These are phyloP conservation scores for Neuroscelio doddi DNA, from an alignment of 2,888 invertebrate species.

Conservation along the genomic window DNA sequence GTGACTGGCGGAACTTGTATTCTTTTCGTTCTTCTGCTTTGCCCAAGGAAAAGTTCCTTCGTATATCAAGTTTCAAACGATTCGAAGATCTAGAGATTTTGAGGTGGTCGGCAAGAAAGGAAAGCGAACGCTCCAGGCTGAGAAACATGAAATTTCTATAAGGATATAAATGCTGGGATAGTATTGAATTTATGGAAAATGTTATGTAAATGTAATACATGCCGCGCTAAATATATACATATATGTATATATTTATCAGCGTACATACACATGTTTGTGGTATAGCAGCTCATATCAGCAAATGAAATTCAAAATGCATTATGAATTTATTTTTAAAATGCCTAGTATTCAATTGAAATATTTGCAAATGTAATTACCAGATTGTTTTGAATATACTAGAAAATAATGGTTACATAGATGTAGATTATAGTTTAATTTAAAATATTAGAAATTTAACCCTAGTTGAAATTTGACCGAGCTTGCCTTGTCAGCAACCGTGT, in stretches of 20 bases:
- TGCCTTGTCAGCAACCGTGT: too few species aligned
- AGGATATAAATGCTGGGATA: conserved; percentile 9
- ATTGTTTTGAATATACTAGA: too few species aligned
- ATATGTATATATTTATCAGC: background rate
- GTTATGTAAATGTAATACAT: conserved; percentile 27
- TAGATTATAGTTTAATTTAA: background rate
- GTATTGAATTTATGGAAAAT: conserved; percentile 18
- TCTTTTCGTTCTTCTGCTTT: conserved; percentile 29
- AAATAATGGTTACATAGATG: background rate
- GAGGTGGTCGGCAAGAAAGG: conserved; percentile 10
- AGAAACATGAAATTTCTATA: conserved; percentile 15
- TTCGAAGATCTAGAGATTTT: conserved; percentile 18
- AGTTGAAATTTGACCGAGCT: too few species aligned
- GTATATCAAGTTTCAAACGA: conserved; percentile 44
- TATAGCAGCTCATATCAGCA: background rate
- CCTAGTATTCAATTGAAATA: background rate
- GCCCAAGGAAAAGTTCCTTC: conserved; percentile 35
- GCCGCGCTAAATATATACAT: conserved; percentile 12
- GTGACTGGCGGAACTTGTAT: conserved; percentile 49
- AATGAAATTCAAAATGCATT: conserved; percentile 9
- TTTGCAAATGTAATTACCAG: too few species aligned
- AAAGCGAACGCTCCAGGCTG: conserved; percentile 10
- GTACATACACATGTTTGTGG: background rate
- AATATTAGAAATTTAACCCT: background rate
- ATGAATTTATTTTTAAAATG: background rate